A percentile compares a stretch with the other conserved stretches of the same genome.
Conservation (phyloP, 2,888 invertebrate genomes). For the Acrobasis repandana region DNA sequence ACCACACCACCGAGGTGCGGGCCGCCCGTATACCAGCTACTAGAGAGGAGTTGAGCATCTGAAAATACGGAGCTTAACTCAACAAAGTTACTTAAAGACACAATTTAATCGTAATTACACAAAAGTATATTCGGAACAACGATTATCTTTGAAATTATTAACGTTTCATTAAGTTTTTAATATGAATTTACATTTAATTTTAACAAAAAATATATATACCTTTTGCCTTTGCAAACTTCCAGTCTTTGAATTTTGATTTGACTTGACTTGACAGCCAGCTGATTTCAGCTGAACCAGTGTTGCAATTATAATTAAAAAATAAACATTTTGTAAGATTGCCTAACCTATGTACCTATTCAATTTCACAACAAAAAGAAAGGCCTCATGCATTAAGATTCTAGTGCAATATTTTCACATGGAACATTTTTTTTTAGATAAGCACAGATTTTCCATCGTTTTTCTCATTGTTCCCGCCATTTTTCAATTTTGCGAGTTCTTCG, state of each 20-base stretch:
- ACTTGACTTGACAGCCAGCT: too few species aligned
- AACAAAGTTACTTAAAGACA: slow-evolving; percentile 60
- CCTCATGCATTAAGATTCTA: too few species aligned
- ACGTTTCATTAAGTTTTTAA: background rate
- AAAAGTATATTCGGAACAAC: slow-evolving; percentile 20
- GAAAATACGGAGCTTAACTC: slow-evolving; percentile 67
- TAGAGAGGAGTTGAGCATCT: slow-evolving; percentile 83
- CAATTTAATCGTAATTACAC: slow-evolving; percentile 14
- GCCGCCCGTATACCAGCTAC: slow-evolving; percentile 75
- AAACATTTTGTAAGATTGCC: too few species aligned
- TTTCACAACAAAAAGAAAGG: too few species aligned
- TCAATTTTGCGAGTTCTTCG: background rate
- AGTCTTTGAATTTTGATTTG: slow-evolving; percentile 43
- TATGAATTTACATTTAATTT: background rate
- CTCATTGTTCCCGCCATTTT: slow-evolving; percentile 15
- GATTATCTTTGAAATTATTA: background rate
- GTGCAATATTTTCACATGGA: too few species aligned
- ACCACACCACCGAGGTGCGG: slow-evolving; percentile 76
- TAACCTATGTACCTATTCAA: too few species aligned
- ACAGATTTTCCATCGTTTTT: too few species aligned
- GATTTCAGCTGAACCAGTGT: slow-evolving; percentile 30
- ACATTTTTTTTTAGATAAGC: too few species aligned
- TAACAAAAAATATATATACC: slow-evolving; percentile 41
- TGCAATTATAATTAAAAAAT: slow-evolving; percentile 10
- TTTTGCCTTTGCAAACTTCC: slow-evolving; percentile 43